phyloP scores from a whole-genome alignment of 2,797 vertebrate genomes.

The Falco cherrug region DNA sequence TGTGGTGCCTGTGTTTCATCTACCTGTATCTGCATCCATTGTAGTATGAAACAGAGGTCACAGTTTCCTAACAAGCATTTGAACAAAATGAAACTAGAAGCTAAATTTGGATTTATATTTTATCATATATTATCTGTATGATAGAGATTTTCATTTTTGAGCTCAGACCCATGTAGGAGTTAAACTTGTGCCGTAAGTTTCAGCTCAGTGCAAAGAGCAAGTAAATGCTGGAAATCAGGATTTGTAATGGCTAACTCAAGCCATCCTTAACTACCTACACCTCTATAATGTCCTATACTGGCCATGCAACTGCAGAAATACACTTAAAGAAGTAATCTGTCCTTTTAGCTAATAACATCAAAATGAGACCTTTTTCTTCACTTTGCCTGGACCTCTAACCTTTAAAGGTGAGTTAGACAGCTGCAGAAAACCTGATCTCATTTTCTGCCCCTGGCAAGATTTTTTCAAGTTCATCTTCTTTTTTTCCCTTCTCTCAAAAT shows the following conservation, averaged over 20 bases:
- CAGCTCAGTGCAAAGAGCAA: background rate
- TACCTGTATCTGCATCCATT: background rate
- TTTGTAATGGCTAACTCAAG: constrained; percentile 62
- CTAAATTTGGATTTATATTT: background rate
- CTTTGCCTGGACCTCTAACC: constrained; percentile 80
- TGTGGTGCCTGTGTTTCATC: background rate
- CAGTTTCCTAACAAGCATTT: background rate
- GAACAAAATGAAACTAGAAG: background rate
- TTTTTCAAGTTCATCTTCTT: constrained; percentile 83
- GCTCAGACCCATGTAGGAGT: background rate
- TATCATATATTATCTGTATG: background rate
- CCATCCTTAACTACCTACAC: constrained; percentile 20
- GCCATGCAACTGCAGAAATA: constrained; percentile 68
- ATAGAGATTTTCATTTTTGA: background rate
- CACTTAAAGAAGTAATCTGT: constrained; percentile 74
- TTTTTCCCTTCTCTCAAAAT: constrained; percentile 78
- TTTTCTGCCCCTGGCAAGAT: constrained; percentile 83
- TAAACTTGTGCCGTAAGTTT: background rate
- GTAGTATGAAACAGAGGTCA: background rate
- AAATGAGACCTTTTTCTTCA: constrained; percentile 80
- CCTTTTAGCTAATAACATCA: constrained; percentile 81
- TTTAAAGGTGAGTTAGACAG: constrained; percentile 81
- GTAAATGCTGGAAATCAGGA: constrained; percentile 55
- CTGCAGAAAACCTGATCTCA: constrained; percentile 85
- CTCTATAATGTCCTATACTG: constrained; percentile 36